phyloP scores from a whole-genome alignment of 64 coral and sea anemone genomes.

The Astreopora myriophthalma region DNA sequence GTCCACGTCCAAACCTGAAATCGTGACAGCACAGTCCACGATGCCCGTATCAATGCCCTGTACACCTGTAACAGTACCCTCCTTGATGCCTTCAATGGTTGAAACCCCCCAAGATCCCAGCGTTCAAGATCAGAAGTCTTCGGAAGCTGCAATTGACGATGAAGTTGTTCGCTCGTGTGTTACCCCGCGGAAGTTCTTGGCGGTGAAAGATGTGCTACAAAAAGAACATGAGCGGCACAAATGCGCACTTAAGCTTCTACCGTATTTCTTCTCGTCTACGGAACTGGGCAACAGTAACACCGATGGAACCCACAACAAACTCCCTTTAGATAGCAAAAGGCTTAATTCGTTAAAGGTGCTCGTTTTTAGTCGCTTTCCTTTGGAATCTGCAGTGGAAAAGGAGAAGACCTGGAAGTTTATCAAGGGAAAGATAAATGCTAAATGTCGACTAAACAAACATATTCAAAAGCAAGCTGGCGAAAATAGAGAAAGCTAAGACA shows the following conservation, averaged over 20 bases:
- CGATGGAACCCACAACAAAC: background rate
- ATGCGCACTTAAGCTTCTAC: conserved; percentile 13
- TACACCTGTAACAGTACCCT: too few relatives aligned
- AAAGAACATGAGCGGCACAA: conserved; percentile 16
- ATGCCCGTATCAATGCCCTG: too few relatives aligned
- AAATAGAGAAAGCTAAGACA: background rate
- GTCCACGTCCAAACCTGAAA: too few relatives aligned
- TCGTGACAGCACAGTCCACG: too few relatives aligned
- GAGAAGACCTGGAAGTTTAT: background rate
- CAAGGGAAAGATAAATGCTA: background rate
- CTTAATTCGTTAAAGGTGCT: background rate
- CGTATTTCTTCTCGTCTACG: background rate
- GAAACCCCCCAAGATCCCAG: too few relatives aligned
- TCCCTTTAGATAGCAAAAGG: background rate
- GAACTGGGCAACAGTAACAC: conserved; percentile 28
- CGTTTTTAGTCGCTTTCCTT: background rate
- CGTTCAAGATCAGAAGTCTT: too few relatives aligned
- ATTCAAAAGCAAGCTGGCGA: background rate
- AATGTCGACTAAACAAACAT: background rate
- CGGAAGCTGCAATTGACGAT: too few relatives aligned
- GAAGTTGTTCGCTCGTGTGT: background rate
- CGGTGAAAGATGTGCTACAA: background rate
- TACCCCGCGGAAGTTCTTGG: background rate
- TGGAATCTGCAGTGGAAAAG: background rate
- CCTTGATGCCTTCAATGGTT: too few relatives aligned